Conservation (phyloP, 53 echinoderm and acorn worm genomes). For the Echinometra lucunter region DNA sequence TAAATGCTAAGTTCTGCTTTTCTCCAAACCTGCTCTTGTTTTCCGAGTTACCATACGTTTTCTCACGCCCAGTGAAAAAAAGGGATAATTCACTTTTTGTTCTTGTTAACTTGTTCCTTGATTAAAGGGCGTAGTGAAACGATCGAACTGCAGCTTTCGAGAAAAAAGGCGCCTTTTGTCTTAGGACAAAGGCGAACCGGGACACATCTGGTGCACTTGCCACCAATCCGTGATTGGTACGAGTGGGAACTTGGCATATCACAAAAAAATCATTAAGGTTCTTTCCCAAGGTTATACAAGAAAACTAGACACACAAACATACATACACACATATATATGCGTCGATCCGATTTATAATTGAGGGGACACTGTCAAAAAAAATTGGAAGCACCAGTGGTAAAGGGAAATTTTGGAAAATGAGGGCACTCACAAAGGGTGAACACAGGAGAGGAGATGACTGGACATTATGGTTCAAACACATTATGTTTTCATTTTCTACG, state of each 20-base stretch:
- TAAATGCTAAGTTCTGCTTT: background rate
- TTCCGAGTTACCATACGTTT: background rate
- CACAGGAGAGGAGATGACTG: background rate
- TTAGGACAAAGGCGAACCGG: background rate
- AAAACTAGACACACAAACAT: too few relatives aligned
- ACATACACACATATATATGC: too few relatives aligned
- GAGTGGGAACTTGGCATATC: background rate
- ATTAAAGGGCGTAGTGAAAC: background rate
- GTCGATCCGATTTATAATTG: too few relatives aligned
- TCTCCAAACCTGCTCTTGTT: background rate
- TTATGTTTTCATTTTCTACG: too few relatives aligned
- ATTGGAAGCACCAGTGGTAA: too few relatives aligned
- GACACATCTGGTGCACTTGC: background rate
- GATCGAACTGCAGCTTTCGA: background rate
- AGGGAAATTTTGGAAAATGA: too few relatives aligned
- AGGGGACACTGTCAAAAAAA: too few relatives aligned
- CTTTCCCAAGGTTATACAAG: background rate
- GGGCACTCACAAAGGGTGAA: too few relatives aligned
- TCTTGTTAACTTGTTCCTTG: background rate
- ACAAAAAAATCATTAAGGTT: background rate
- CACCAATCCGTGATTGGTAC: background rate
- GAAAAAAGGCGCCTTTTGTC: background rate
- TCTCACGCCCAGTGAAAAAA: slow-evolving; percentile 3
- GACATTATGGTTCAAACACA: too few relatives aligned
- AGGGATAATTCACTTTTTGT: background rate